Evolutionary conservation across 2,113 vertebrate genomes (phyloP), one percentile per base, ranked within the genome.

Genomic region (Macroglossus sobrinus): DNA sequence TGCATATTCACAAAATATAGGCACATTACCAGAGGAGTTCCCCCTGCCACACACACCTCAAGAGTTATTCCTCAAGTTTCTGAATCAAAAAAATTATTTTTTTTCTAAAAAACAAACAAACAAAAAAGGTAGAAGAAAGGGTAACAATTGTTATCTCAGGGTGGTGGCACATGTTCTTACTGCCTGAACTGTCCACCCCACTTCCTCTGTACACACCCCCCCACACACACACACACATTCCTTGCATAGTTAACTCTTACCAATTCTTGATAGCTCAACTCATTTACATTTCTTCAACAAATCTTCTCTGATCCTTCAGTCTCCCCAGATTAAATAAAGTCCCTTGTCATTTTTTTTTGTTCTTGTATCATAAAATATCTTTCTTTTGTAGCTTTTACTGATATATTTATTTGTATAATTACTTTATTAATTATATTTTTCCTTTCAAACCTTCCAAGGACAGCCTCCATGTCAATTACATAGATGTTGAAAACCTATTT

Each of bases 381-480:
- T 85, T 38, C 7, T 53, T 87, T 26, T 61, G 4, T 35, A 68
- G 40, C 16, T 8, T n/a, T 84, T 89, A 75, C 22, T 21, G 69
- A 16, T 35, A 80, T 53, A 33, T 38, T 82, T 66, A 76, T 76
- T 45, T 81, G 33, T 92, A 14, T n/a, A 72, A 72, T 64, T 40
- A 55, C 66, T 35, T 95, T 43, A 80, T 89, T 80, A 24, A 18
- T 95, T 93, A 91, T 92, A 55, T 76, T 81, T 96, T 11, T 55
- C 24, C 28, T 93, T 80, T n/a, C 30, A 92, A 89, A 55, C 3
- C 13, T 87, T 90, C 5, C 30, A 86, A 84, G 55, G 59, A 59
- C 50, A 93, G 66, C 6, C 1, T 61, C 35, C 74, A 38, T 50
- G 30, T 63, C 21, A 87, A 13, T n/a, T 81, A 81, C 0, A 6